Base-by-base conservation (phyloP, 2,888 invertebrate genomes). In the Drepana falcataria region DNA sequence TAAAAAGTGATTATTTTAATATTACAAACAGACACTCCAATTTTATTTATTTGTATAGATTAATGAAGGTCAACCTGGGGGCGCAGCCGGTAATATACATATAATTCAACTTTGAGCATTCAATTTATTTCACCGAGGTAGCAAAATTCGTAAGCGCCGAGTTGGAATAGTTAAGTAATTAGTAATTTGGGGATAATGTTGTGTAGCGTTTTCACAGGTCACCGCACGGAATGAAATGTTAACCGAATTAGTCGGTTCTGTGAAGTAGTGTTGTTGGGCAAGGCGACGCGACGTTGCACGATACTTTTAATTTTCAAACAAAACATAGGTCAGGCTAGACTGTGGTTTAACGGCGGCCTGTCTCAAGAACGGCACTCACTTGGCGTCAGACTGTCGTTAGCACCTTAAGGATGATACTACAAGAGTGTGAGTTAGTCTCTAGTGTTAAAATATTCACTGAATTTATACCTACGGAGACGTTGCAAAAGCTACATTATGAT, bases 301-400 rank as follows among this genome's bases (percentile, higher is more conserved):
- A 63, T 69, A 71, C 73, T 75, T 76, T 79, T 71, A 21, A 70
- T 65, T 65, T 68, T 67, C 73, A 61, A 55, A 59, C 70, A 54
- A 65, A 68, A 81, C 74, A 66, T 81, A 79, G 82, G 83, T 82
- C 83, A 77, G 60, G 65, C 64, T 59, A 73, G 69, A 60, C 70
- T 68, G 69, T 68, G 64, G 65, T 65, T 64, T 69, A 64, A 58
- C 59, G 40, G 48, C 47, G 37, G 52, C 64, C 55, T 58, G 69
- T 69, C 64, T 68, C 56, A 65, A 71, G 68, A 71, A 65, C 68
- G 66, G 63, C 66, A 55, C 63, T 69, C 61, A 61, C 58, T 65
- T 61, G 56, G 55, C 48, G 52, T 49, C 49, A 49, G 59, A 53
- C 53, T 53, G 60, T 57, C 37, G 48, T 34, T 47, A 48, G 44